These are phyloP conservation scores for Steatocranus sp. DNA, from an alignment of 2,797 vertebrate species.

Conservation along the genomic window DNA sequence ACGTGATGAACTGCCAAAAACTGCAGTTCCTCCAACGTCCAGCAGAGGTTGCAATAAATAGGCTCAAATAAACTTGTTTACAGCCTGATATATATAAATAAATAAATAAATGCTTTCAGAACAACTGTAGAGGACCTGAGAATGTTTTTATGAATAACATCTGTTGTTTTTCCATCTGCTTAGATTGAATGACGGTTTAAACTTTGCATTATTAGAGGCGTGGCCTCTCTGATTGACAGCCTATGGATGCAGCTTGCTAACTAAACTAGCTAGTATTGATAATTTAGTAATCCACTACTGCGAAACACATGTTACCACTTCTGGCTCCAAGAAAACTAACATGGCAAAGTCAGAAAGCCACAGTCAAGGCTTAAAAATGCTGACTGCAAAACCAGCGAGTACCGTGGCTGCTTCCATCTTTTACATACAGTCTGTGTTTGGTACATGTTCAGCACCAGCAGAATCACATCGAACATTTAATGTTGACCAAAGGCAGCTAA, in stretches of 20 bases:
- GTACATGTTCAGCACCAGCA: neutral
- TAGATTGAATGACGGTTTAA: neutral
- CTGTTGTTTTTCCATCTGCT: neutral
- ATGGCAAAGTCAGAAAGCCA: neutral
- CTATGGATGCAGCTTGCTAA: neutral
- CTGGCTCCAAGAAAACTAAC: neutral
- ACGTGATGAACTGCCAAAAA: neutral
- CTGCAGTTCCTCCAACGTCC: neutral
- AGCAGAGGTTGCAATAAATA: neutral
- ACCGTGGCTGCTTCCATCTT: neutral
- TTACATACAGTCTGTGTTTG: neutral
- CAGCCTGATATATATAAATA: neutral
- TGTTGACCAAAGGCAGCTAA: neutral
- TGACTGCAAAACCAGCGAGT: no score
- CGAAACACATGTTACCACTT: neutral
- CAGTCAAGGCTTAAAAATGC: rapidly evolving
- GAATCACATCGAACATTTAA: rapidly evolving
- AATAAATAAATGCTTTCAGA: neutral
- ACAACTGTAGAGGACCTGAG: neutral
- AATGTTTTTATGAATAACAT: neutral
- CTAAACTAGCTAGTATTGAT: neutral
- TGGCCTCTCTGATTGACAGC: neutral
- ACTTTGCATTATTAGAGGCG: neutral
- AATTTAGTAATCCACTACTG: neutral
- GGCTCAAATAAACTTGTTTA: neutral